Evolutionary conservation across 2,888 invertebrate genomes (phyloP), one percentile per base, ranked within the genome.

Genomic region (Epistrophe eligans): DNA sequence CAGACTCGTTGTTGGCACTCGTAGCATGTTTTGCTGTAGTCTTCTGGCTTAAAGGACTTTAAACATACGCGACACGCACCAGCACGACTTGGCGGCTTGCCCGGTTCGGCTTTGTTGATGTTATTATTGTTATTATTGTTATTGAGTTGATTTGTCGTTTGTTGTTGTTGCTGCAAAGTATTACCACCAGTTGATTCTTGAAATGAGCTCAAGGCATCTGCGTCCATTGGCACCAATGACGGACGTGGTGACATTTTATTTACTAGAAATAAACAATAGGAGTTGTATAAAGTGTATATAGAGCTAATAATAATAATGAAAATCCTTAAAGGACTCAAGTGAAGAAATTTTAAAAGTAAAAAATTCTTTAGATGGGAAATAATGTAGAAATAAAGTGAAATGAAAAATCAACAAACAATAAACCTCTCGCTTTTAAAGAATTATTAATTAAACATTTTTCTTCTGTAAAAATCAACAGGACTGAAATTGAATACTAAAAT

Each of bases 1-100:
- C 98, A 98, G 71, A 98, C 97, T 89, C 97, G 95, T 91, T 97
- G 97, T 91, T 97, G 96, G 93, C 98, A 98, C 93, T 97, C 98
- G 91, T 96, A 96, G 93, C 98, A 98, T 71, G 96, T 96, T 92
- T 97, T 96, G 92, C 96, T 97, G 92, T 96, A 97, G 92, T 98
- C 98, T 84, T 97, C 97, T 0, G 97, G 97, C 91, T 97, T 97
- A 92, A 98, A 95, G 79, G 97, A 97, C 93, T 98, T 98, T 89
- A 97, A 94, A 92, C 98, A 98, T 35, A 98, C 96, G 89, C 97
- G 94, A 93, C 95, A 98, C 84, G 96, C 96, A 80, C 95, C 97
- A 87, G 95, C 96, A 57, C 97, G 94, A 58, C 96, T 96, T 4
- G 96, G 95, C 6, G 96, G 96, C 91, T 95, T 96, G 24, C 95